Evolutionary conservation across 37 sponge, comb jelly and placozoan species (phyloP).

Genomic region (Theonella swinhoei): DNA sequence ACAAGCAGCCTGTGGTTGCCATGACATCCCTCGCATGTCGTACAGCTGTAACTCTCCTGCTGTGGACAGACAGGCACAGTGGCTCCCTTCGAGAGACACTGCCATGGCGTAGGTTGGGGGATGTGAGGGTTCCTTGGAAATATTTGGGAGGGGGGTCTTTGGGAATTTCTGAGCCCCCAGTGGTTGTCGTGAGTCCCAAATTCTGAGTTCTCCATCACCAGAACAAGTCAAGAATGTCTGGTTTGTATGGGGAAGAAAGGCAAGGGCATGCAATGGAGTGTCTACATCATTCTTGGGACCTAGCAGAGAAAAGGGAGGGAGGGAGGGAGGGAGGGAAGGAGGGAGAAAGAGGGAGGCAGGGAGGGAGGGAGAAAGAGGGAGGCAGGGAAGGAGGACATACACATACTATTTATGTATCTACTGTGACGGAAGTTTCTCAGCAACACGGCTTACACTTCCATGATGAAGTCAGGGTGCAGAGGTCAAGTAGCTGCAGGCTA

Average conservation of each 20-base stretch:
- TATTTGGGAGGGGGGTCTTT: not conserved
- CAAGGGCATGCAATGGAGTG: conserved; percentile 4
- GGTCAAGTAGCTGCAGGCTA: conserved; percentile 16
- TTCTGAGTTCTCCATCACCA: conserved; percentile 16
- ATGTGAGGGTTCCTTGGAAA: not conserved
- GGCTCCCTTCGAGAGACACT: conserved; percentile 7
- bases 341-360: not conserved
- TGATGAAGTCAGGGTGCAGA: not conserved
- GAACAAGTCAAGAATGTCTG: not conserved
- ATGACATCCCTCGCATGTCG: not conserved
- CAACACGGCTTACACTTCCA: not conserved
- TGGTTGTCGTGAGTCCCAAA: not conserved
- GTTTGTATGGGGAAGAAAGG: conserved; percentile 24
- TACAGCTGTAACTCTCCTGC: not conserved
- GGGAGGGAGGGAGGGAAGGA: not conserved
- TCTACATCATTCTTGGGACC: not conserved
- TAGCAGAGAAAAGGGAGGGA: not conserved
- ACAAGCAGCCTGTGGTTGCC: not conserved
- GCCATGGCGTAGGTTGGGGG: too few relatives aligned
- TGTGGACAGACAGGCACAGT: not conserved
- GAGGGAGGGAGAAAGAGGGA: not conserved
- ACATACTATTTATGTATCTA: too few relatives aligned
- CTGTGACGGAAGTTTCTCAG: too few relatives aligned
- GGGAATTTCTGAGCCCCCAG: not conserved
- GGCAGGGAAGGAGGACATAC: not conserved